Evolutionary conservation across 2,797 vertebrate genomes (phyloP).

Genomic region (Clarias pachynema): DNA sequence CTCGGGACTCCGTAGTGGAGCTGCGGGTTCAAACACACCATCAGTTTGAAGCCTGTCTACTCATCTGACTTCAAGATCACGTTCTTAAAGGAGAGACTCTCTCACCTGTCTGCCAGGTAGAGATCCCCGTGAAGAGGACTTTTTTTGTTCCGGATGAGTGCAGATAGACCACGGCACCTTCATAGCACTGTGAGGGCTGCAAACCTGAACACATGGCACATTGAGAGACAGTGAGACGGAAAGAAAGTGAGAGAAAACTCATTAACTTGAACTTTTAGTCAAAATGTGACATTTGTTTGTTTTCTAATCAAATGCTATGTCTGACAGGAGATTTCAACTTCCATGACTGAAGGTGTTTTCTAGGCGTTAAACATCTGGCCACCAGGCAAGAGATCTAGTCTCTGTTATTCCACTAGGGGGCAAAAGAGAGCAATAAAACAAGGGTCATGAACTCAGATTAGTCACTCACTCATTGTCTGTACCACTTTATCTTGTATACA

Average conservation of each 20-base stretch:
- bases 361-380: background rate
- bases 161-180: constrained; percentile 73
- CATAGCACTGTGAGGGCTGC: constrained; percentile 76
- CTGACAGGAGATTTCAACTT: background rate
- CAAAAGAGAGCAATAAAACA: background rate
- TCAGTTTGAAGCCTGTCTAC: background rate
- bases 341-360: background rate
- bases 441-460: background rate
- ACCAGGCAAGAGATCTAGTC: background rate
- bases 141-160: constrained; percentile 60
- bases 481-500: too few species aligned
- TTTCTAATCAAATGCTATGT: background rate
- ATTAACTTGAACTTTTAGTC: background rate
- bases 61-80: background rate
- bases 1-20: constrained; percentile 41
- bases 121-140: constrained; percentile 54
- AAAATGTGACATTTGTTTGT: background rate
- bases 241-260: background rate
- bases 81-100: constrained; percentile 9
- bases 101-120: constrained; percentile 74
- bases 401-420: constrained; percentile 6
- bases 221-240: background rate
- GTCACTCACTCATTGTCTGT: too few species aligned
- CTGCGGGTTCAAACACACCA: constrained; percentile 17
- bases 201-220: constrained; percentile 65